phyloP scores from a whole-genome alignment of 2,113 vertebrate species.

The Caloenas nicobarica region DNA sequence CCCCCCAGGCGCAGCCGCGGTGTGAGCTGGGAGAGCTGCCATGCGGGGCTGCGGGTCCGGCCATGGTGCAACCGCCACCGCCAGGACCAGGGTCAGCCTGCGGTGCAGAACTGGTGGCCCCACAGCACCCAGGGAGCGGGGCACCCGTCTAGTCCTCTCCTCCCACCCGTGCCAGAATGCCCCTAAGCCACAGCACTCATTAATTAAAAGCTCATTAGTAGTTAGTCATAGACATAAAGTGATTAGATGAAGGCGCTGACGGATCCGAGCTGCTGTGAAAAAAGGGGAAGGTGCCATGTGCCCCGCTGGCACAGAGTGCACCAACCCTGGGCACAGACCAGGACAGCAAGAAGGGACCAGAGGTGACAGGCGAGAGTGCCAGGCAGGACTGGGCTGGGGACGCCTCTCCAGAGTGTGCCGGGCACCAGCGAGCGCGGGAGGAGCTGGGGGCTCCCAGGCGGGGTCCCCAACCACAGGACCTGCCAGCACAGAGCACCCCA shows the following conservation, averaged over 20 bases:
- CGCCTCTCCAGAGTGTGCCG: no score
- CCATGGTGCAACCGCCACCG: accelerated
- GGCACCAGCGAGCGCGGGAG: no score
- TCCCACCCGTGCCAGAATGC: background rate
- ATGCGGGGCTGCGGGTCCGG: background rate
- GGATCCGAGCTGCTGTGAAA: background rate
- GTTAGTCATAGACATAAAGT: background rate
- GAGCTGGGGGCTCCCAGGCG: no score
- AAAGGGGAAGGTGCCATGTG: accelerated
- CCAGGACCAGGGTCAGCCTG: accelerated
- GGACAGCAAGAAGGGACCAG: background rate
- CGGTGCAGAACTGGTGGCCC: no score
- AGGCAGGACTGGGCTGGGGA: no score
- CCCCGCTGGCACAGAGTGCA: background rate
- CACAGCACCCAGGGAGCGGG: background rate
- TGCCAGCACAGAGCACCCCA: no score
- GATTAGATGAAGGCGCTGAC: background rate
- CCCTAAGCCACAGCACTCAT: conserved; percentile 16
- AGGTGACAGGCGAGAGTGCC: background rate
- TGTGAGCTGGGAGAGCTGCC: background rate
- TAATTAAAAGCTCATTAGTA: conserved; percentile 72
- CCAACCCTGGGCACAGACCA: background rate
- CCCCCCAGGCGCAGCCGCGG: no score
- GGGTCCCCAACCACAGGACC: no score
- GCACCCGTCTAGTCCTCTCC: background rate